A percentile compares a stretch with the other conserved stretches of the same genome.
phyloP scores from a whole-genome alignment of 2,888 invertebrate species.

The Epiperipatus broadwayi region DNA sequence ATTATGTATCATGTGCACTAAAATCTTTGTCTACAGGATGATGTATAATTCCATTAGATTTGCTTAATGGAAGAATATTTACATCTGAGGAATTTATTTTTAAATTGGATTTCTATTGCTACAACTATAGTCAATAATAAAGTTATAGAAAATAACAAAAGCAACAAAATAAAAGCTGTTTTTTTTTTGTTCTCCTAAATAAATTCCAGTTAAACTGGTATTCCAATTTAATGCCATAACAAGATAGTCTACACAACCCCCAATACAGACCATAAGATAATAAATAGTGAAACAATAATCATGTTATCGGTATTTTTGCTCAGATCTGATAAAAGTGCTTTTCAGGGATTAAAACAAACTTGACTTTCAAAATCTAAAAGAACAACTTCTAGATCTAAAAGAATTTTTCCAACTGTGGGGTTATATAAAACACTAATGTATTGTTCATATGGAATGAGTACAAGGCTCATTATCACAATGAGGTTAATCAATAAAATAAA shows the following conservation, averaged over 20 bases:
- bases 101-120: constrained; percentile 19
- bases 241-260: constrained; percentile 24
- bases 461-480: constrained; percentile 26
- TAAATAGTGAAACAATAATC: constrained; percentile 22
- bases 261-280: constrained; percentile 23
- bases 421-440: constrained; percentile 13
- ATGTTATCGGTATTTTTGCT: constrained; percentile 18
- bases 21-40: too few relatives aligned
- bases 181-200: constrained; percentile 20
- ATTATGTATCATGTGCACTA: too few relatives aligned
- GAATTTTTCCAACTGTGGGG: constrained; percentile 15
- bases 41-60: too few relatives aligned
- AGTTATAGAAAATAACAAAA: constrained; percentile 19
- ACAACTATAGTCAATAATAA: constrained; percentile 20
- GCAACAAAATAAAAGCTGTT: constrained; percentile 20
- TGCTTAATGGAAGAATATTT: background rate
- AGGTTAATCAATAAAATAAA: constrained; percentile 29
- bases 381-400: constrained; percentile 20
- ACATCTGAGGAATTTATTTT: constrained; percentile 5
- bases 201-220: constrained; percentile 14
- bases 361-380: constrained; percentile 21
- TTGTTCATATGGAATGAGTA: constrained; percentile 27
- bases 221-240: constrained; percentile 23
- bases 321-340: constrained; percentile 22
- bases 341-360: constrained; percentile 24